Base-by-base conservation (phyloP, 2,797 vertebrate species). In the Denticeps clupeoides region DNA sequence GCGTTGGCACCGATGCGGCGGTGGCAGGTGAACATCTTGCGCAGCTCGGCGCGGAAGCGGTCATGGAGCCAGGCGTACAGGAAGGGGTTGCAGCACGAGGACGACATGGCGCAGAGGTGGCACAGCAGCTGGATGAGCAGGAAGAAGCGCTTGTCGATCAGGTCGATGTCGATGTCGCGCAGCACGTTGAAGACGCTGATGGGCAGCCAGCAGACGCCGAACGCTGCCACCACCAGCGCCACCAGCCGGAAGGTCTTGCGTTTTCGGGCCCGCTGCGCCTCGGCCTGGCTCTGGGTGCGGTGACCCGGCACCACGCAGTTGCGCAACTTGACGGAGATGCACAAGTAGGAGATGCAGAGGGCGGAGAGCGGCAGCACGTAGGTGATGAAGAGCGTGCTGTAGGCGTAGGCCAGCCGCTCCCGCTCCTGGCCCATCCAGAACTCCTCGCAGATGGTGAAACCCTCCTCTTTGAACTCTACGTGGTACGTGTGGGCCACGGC, bases 41-140 rank as follows among this genome's bases (percentile, higher is more conserved):
- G 72, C 2, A 90, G 74, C 70, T 86, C 84, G 0, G 80, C 80
- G 0, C 86, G 81, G 66, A 91, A 90, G 43, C 87, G 86, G 63
- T 87, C 84, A 0, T 91, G 89, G 37, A 91, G 74, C 89, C 89
- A 90, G 28, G 88, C 89, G 0, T 91, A 90, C 41, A 91, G 78
- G 74, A 91, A 90, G 0, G 88, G 89, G 64, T 90, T 91, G 50
- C 86, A 89, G 72, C 89, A 91, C 40, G 88, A 86, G 0, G 89
- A 91, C 64, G 86, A 90, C 89, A 91, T 91, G 6, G 87, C 88
- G 0, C 86, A 87, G 69, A 88, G 79, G 67, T 91, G 88, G 51
- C 89, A 91, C 24, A 90, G 72, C 58, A 91, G 72, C 76, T 90
- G 89, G 42, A 91, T 84, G 46, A 90, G 82, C 60, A 89, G 71